Conservation (phyloP, 2,888 invertebrate species). For the Adelognathus sp. region DNA sequence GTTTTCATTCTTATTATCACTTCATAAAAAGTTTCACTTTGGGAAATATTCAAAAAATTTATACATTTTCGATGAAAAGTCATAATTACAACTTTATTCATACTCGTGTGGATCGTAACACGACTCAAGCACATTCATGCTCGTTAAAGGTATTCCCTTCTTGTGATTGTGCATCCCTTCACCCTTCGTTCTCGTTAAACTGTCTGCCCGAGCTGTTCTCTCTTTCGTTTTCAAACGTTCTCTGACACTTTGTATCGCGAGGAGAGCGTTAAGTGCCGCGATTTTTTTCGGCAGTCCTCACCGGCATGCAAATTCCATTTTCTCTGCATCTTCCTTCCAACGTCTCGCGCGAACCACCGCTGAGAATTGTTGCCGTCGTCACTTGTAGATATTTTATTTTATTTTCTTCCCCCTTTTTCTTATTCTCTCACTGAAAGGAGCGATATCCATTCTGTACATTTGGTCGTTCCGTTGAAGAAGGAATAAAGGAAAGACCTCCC, state of each 20-base stretch:
- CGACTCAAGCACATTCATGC: too few species aligned
- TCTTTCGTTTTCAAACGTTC: background rate
- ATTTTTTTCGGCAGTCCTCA: slow-evolving; percentile 11
- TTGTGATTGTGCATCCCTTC: too few species aligned
- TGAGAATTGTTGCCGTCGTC: background rate
- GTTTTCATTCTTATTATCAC: too few species aligned
- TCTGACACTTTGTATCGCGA: slow-evolving; percentile 23
- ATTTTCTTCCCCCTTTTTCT: background rate
- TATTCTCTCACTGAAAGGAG: background rate
- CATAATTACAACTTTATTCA: too few species aligned
- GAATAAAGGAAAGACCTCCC: background rate
- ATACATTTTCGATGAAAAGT: too few species aligned
- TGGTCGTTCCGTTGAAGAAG: background rate
- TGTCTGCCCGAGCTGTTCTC: too few species aligned
- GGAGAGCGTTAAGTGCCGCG: slow-evolving; percentile 22
- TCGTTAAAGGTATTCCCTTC: too few species aligned
- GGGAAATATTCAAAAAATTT: too few species aligned
- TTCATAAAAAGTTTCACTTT: too few species aligned
- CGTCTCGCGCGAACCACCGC: background rate
- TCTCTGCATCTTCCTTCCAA: background rate
- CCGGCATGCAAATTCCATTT: slow-evolving; percentile 18
- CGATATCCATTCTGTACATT: slow-evolving; percentile 12
- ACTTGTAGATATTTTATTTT: background rate
- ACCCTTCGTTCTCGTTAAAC: too few species aligned
- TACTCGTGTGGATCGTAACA: too few species aligned